A percentile compares a stretch with the other conserved stretches of the same genome.
These are phyloP conservation scores for Mantis religiosa DNA, from an alignment of 2,888 invertebrate species.

Conservation along the genomic window DNA sequence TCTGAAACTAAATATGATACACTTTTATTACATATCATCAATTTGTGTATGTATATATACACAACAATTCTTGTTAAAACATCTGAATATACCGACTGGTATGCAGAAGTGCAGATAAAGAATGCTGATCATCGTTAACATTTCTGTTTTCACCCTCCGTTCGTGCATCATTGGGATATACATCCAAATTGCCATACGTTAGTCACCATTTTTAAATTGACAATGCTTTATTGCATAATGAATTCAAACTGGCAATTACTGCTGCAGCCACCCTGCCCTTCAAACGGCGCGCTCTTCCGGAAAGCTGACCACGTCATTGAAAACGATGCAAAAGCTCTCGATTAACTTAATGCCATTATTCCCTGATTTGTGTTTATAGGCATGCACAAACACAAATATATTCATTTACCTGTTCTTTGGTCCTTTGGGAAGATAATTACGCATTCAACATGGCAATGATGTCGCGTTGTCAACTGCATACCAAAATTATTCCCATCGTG, in stretches of 20 bases:
- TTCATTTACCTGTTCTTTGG: background rate
- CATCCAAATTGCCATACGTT: background rate
- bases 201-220: background rate
- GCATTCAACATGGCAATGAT: background rate
- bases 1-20: too few relatives aligned
- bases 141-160: background rate
- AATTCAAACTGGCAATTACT: background rate
- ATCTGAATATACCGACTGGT: too few relatives aligned
- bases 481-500: background rate
- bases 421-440: background rate
- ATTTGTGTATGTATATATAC: too few relatives aligned
- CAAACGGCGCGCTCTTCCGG: background rate
- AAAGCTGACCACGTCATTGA: background rate
- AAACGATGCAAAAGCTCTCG: background rate
- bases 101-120: too few relatives aligned
- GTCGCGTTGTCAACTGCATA: background rate
- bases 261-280: background rate
- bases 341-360: background rate
- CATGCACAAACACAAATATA: background rate
- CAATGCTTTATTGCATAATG: background rate
- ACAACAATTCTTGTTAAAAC: too few relatives aligned
- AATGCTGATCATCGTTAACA: too few relatives aligned
- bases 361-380: background rate
- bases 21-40: too few relatives aligned
- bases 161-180: background rate